These are phyloP conservation scores for Gymnobelideus leadbeateri DNA, from an alignment of 2,113 vertebrate species.

Conservation along the genomic window DNA sequence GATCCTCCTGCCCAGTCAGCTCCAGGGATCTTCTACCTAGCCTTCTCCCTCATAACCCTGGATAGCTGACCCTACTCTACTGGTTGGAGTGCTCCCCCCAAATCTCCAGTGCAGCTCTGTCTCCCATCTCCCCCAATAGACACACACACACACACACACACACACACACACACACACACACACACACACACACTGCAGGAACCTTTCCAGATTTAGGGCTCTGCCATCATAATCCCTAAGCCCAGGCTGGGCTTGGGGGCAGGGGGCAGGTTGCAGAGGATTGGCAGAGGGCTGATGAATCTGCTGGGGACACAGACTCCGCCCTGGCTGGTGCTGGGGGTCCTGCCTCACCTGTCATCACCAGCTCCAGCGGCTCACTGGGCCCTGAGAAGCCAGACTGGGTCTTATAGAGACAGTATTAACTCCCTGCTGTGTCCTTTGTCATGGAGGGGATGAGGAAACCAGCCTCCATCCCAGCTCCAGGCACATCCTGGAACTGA, in stretches of 20 bases:
- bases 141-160: too few relatives aligned
- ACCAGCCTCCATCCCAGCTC: background rate
- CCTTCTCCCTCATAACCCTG: too few relatives aligned
- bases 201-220: too few relatives aligned
- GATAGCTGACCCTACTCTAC: too few relatives aligned
- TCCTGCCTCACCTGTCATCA: constrained; percentile 11
- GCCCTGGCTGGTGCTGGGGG: background rate
- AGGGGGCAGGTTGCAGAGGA: rapidly evolving
- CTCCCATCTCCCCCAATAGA: too few relatives aligned
- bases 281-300: background rate
- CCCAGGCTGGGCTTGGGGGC: background rate
- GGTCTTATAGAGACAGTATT: background rate
- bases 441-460: background rate
- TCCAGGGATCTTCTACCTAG: too few relatives aligned
- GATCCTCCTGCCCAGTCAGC: too few relatives aligned
- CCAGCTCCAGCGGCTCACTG: background rate
- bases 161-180: too few relatives aligned
- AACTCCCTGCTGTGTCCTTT: rapidly evolving
- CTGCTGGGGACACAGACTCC: rapidly evolving
- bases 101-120: too few relatives aligned
- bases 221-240: background rate
- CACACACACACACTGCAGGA: too few relatives aligned
- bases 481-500: background rate
- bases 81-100: too few relatives aligned
- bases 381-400: background rate